Base-by-base conservation (phyloP, 2,797 vertebrate species). In the Lacerta viridis region DNA sequence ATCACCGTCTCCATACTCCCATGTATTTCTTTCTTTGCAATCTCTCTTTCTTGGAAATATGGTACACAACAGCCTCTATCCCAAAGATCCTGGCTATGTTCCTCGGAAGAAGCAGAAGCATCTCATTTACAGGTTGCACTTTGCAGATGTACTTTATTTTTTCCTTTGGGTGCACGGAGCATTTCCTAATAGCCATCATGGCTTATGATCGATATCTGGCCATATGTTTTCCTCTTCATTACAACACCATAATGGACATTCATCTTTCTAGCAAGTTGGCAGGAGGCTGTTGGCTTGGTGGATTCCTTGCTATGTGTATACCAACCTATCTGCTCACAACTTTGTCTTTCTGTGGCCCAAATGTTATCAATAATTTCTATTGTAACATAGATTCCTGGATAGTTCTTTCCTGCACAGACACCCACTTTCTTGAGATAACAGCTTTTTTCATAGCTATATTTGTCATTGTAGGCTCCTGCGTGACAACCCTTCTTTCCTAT, bases 171-270 rank as follows among this genome's bases (percentile, higher is more conserved):
- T 83, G 90, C 9, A 85, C 93, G 23, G 94, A 96, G 27, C 91
- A 94, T n/a, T 89, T 95, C 13, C 64, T 96, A 7, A 59, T 95
- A 87, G 92, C 93, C 23, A 93, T 95, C 80, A 96, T 95, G 95
- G 93, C 94, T 33, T 96, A 93, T 86, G 93, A 96, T 72, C 93
- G 93, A 29, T 95, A 95, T 87, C 90, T 95, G 55, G 95, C 95
- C 72, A 94, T 95, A 81, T 95, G 93, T 87, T 90, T 91, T 75
- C 95, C 95, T 43, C 39, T 96, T 25, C 94, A 86, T 55, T 96
- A 96, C 20, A 83, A 85, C 74, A 36, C 89, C 1, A 87, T 95
- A 29, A 94, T 96, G 93, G 91, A 55, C 41, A 80, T 85, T 15
- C 82, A 46, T 1, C 59, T 93, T 0, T 90, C 90, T 29, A n/a